Evolutionary conservation across 2,888 invertebrate species (phyloP).

Genomic region (Hyalella azteca): DNA sequence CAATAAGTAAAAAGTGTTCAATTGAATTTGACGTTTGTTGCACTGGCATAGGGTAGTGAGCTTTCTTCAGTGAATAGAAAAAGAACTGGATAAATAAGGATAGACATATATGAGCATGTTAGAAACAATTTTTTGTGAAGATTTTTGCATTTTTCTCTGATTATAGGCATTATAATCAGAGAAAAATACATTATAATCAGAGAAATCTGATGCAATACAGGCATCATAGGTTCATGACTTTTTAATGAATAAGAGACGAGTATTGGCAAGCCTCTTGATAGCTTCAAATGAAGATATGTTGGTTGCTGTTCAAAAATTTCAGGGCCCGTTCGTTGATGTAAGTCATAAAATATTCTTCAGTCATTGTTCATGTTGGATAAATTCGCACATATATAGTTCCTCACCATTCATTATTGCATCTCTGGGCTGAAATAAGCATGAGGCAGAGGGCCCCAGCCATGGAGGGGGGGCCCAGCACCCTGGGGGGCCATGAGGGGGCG

Average conservation of each 20-base stretch:
- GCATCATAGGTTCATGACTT: too few species aligned
- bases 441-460: background rate
- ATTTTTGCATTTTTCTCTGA: background rate
- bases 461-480: background rate
- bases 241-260: too few species aligned
- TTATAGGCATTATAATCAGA: too few species aligned
- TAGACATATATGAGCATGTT: background rate
- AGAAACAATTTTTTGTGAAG: background rate
- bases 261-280: too few species aligned
- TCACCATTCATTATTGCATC: background rate
- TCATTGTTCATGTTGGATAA: background rate
- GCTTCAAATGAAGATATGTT: too few species aligned
- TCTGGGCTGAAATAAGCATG: background rate
- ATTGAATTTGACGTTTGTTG: background rate
- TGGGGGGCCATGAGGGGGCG: background rate
- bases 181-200: too few species aligned
- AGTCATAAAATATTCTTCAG: background rate
- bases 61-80: background rate
- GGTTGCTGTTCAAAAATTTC: background rate
- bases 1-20: background rate
- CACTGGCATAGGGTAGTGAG: background rate
- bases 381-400: background rate
- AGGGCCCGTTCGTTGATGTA: background rate
- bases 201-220: too few species aligned
- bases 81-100: background rate